A percentile compares a stretch with the other conserved stretches of the same genome.
These are phyloP conservation scores for Salvelinus namaycush DNA, from an alignment of 2,113 vertebrate genomes.

Conservation along the genomic window DNA sequence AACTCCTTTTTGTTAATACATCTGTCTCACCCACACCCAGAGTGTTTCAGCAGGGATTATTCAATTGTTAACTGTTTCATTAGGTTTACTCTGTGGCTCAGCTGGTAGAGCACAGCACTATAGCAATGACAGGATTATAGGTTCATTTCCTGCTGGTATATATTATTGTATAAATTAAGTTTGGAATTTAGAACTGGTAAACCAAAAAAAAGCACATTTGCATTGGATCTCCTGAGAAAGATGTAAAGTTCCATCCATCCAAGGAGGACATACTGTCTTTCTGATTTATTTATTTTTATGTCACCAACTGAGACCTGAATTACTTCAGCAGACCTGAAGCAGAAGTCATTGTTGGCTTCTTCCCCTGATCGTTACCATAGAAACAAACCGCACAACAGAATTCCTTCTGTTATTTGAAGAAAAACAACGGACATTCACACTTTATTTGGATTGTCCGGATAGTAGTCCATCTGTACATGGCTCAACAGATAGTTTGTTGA, in stretches of 20 bases:
- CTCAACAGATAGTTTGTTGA: too few relatives aligned
- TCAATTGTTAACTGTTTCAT: neutral
- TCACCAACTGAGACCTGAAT: conserved; percentile 30
- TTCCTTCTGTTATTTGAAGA: conserved; percentile 13
- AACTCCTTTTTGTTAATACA: conserved; percentile 12
- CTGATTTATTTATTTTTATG: conserved; percentile 4
- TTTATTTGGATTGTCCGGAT: too few relatives aligned
- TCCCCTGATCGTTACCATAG: conserved; percentile 5
- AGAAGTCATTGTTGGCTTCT: neutral
- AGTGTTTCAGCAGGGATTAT: conserved; percentile 4
- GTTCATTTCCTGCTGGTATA: too few relatives aligned
- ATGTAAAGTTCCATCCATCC: neutral
- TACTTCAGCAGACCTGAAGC: conserved; percentile 33
- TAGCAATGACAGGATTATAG: too few relatives aligned
- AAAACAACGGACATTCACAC: neutral
- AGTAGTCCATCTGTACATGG: too few relatives aligned
- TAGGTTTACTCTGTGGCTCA: too few relatives aligned
- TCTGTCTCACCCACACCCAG: conserved; percentile 27
- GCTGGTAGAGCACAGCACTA: too few relatives aligned
- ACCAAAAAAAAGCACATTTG: neutral
- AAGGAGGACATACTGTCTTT: conserved; percentile 5
- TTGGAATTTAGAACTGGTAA: neutral
- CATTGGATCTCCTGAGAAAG: neutral
- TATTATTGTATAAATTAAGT: too few relatives aligned
- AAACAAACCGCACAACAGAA: conserved; percentile 16